A percentile compares a stretch with the other conserved stretches of the same genome.
phyloP scores from a whole-genome alignment of 2,888 invertebrate genomes.

The Chorisops tibialis region DNA sequence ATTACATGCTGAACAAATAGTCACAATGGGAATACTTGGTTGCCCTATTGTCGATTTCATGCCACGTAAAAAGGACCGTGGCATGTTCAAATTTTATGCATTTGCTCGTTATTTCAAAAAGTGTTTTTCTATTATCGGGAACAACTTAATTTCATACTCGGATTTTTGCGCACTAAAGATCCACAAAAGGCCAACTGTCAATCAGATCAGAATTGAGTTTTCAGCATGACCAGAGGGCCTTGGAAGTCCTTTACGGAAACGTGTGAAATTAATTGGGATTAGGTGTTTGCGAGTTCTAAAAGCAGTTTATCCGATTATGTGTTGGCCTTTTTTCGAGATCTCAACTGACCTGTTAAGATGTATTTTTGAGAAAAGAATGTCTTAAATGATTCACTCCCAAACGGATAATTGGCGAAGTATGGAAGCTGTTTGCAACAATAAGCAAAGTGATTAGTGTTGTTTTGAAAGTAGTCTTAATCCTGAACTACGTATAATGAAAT shows the following conservation, averaged over 20 bases:
- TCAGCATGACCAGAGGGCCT: too few relatives aligned
- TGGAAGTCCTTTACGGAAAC: constrained; percentile 10
- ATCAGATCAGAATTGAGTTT: constrained; percentile 18
- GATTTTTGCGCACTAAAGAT: constrained; percentile 2
- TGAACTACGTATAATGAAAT: too few relatives aligned
- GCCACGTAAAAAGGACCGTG: not conserved
- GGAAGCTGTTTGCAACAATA: too few relatives aligned
- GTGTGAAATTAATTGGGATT: constrained; percentile 25
- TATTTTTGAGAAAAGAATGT: constrained; percentile 3
- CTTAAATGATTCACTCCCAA: constrained; percentile 13
- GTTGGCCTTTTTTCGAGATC: constrained; percentile 2
- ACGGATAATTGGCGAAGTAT: too few relatives aligned
- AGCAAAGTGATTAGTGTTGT: too few relatives aligned
- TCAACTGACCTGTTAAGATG: constrained; percentile 5
- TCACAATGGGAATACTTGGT: constrained; percentile 13
- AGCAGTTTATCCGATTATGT: constrained; percentile 19
- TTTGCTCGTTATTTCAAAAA: constrained; percentile 21
- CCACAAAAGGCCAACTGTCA: constrained; percentile 23
- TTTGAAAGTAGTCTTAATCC: too few relatives aligned
- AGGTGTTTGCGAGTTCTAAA: constrained; percentile 5
- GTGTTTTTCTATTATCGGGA: not conserved
- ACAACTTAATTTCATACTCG: constrained; percentile 12
- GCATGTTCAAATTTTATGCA: constrained; percentile 8
- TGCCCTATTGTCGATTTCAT: constrained; percentile 6
- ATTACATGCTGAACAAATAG: constrained; percentile 31